Conservation (phyloP, 2,888 invertebrate genomes). For the Drosophila monieri region DNA sequence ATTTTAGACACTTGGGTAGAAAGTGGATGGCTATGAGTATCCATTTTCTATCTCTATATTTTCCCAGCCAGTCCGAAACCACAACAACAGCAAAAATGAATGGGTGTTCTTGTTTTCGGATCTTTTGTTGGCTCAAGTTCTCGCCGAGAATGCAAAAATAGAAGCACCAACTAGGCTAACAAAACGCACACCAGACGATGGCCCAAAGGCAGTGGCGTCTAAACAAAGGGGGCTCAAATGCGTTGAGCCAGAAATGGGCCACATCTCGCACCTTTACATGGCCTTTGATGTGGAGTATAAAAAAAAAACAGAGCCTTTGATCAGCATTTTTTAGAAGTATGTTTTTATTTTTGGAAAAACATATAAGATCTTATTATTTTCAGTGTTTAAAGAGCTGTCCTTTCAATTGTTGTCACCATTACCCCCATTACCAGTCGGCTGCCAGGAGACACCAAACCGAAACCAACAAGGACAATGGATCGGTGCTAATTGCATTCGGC, state of each 20-base stretch:
- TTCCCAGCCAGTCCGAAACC: constrained; percentile 6
- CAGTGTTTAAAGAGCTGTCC: constrained; percentile 30
- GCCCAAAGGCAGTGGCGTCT: not conserved
- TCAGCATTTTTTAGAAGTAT: not conserved
- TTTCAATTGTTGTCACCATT: constrained; percentile 20
- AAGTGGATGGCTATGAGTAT: constrained; percentile 6
- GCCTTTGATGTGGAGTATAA: constrained; percentile 39
- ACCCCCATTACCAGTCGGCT: not conserved
- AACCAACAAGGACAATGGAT: constrained; percentile 30
- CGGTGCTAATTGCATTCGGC: constrained; percentile 65
- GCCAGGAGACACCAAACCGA: not conserved
- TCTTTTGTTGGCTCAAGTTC: constrained; percentile 35
- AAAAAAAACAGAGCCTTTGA: not conserved
- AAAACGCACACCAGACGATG: constrained; percentile 23
- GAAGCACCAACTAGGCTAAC: constrained; percentile 33
- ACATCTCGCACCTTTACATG: not conserved
- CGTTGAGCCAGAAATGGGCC: not conserved
- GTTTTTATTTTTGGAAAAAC: too few species aligned
- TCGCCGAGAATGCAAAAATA: constrained; percentile 28
- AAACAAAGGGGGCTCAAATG: not conserved
- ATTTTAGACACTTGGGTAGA: not conserved
- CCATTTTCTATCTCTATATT: constrained; percentile 15
- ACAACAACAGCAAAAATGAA: constrained; percentile 21
- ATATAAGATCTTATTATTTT: not conserved
- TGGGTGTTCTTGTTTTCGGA: constrained; percentile 33